Percentiles rank a stretch among this genome's conserved stretches.
Evolutionary conservation across 2,888 invertebrate species (phyloP).

Genomic region (Pheosia tremula): DNA sequence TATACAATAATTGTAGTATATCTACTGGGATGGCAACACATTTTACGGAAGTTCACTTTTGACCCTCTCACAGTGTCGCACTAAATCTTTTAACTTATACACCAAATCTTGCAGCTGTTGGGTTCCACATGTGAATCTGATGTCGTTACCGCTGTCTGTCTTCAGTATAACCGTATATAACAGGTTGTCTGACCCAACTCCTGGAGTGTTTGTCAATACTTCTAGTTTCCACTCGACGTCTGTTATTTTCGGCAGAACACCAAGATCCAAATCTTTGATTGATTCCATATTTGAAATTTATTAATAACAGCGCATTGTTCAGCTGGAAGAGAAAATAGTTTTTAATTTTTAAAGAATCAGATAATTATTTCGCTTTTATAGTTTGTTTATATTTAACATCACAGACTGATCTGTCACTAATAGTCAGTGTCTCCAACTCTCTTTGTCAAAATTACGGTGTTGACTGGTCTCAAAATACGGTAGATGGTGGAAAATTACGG

Average conservation of each 20-base stretch:
- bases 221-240: slow-evolving; percentile 87
- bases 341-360: too few relatives aligned
- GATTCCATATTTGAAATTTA: slow-evolving; percentile 43
- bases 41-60: slow-evolving; percentile 62
- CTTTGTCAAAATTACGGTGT: too few relatives aligned
- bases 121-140: slow-evolving; percentile 85
- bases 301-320: neutral
- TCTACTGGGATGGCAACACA: neutral
- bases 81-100: slow-evolving; percentile 87
- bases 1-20: too few relatives aligned
- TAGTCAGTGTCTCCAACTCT: too few relatives aligned
- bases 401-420: too few relatives aligned
- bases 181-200: slow-evolving; percentile 71
- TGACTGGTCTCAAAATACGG: too few relatives aligned
- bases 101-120: slow-evolving; percentile 87
- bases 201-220: slow-evolving; percentile 72
- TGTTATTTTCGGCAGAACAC: slow-evolving; percentile 78
- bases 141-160: slow-evolving; percentile 69
- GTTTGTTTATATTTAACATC: neutral
- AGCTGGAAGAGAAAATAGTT: neutral
- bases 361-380: neutral
- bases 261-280: slow-evolving; percentile 39
- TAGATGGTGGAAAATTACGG: too few relatives aligned
- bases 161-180: slow-evolving; percentile 73
- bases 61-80: slow-evolving; percentile 85